Evolutionary conservation across 2,888 invertebrate genomes (phyloP).

Genomic region (Cynaeus angustus): DNA sequence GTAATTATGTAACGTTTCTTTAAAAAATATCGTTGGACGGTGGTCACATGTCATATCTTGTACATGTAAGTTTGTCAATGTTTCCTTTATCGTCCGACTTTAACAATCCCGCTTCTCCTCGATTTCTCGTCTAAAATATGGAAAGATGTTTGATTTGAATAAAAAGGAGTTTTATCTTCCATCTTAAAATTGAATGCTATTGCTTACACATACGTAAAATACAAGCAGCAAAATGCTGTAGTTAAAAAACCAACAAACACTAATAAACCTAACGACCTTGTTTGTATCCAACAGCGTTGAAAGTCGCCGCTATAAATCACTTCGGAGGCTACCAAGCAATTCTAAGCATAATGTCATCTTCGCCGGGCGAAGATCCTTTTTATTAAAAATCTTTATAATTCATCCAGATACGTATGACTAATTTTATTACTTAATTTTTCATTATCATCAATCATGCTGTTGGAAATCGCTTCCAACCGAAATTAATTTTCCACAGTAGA

Average conservation of each 20-base stretch:
- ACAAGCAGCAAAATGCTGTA: conserved; percentile 56
- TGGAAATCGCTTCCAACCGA: conserved; percentile 14
- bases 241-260: conserved; percentile 57
- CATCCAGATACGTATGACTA: conserved; percentile 36
- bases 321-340: conserved; percentile 51
- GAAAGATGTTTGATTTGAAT: conserved; percentile 41
- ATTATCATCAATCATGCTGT: conserved; percentile 37
- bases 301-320: conserved; percentile 58
- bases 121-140: conserved; percentile 26
- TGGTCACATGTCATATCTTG: conserved; percentile 9
- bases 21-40: conserved; percentile 25
- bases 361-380: conserved; percentile 43
- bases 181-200: conserved; percentile 44
- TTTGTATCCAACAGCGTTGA: conserved; percentile 58
- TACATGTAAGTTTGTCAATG: too few species aligned
- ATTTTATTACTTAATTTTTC: conserved; percentile 45
- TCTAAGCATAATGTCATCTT: conserved; percentile 54
- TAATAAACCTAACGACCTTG: conserved; percentile 59
- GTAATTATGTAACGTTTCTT: conserved; percentile 24
- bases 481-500: conserved; percentile 34
- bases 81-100: too few species aligned
- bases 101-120: conserved; percentile 1
- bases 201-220: conserved; percentile 52
- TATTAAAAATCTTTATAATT: conserved; percentile 37
- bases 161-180: conserved; percentile 35